Percentiles rank a stretch among this genome's conserved stretches.
Evolutionary conservation across 2,113 vertebrate species (phyloP).

Genomic region (Prunella himalayana): DNA sequence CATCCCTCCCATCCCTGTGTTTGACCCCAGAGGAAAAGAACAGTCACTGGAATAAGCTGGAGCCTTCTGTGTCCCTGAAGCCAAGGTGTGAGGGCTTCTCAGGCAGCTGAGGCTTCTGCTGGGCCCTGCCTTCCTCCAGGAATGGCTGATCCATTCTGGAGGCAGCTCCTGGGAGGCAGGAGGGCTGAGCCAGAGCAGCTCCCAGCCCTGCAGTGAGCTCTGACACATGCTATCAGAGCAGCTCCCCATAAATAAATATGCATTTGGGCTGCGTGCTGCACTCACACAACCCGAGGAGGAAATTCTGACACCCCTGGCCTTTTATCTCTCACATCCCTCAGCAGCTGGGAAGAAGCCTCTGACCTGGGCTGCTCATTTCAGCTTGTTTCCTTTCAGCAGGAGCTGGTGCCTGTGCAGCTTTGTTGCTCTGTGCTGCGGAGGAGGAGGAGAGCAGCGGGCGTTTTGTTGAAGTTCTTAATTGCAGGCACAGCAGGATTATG

Average conservation of each 20-base stretch:
- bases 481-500: constrained; percentile 52
- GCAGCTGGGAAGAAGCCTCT: constrained; percentile 38
- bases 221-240: constrained; percentile 12
- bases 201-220: background rate
- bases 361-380: constrained; percentile 15
- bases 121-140: background rate
- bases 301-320: constrained; percentile 43
- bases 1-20: background rate
- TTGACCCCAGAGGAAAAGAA: background rate
- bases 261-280: background rate
- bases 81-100: background rate
- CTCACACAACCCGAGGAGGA: background rate
- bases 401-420: constrained; percentile 6
- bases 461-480: constrained; percentile 62
- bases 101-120: background rate
- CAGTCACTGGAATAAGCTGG: background rate
- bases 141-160: background rate
- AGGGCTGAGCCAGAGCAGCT: background rate
- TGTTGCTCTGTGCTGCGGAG: background rate
- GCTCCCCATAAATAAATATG: constrained; percentile 40
- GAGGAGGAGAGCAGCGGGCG: constrained; percentile 46
- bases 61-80: background rate
- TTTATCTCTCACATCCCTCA: constrained; percentile 7
- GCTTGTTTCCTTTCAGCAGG: background rate
- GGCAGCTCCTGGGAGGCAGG: background rate